These are phyloP conservation scores for Mus spretus DNA, from an alignment of 2,797 vertebrate genomes.

Conservation along the genomic window DNA sequence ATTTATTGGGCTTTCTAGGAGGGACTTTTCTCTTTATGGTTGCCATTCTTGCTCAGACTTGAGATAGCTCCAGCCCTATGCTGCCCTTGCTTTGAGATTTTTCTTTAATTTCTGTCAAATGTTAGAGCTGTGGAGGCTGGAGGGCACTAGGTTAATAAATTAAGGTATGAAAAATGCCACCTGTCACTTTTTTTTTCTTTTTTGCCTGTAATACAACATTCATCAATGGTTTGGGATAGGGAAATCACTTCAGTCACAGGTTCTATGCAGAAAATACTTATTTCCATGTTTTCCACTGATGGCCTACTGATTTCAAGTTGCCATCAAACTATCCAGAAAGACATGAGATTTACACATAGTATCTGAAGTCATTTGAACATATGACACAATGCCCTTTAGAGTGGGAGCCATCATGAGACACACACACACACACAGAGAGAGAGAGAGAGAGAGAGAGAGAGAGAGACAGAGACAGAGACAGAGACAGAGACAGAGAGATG, in stretches of 20 bases:
- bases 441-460: not conserved
- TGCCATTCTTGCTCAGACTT: slow-evolving; percentile 58
- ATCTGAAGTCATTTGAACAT: not conserved
- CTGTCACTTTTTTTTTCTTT: slow-evolving; percentile 66
- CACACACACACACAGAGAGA: no score
- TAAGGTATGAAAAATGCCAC: slow-evolving; percentile 77
- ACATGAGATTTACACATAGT: slow-evolving; percentile 22
- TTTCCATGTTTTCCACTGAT: slow-evolving; percentile 72
- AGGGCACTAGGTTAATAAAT: slow-evolving; percentile 79
- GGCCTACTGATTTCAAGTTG: slow-evolving; percentile 73
- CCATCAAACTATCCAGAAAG: slow-evolving; percentile 66
- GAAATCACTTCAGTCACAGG: slow-evolving; percentile 71
- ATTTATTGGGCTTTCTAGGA: slow-evolving; percentile 76
- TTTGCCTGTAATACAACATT: slow-evolving; percentile 59
- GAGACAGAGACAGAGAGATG: no score
- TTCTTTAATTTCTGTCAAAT: slow-evolving; percentile 77
- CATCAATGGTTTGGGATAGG: slow-evolving; percentile 61
- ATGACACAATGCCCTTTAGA: not conserved
- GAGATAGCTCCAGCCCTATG: slow-evolving; percentile 64
- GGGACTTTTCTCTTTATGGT: slow-evolving; percentile 71
- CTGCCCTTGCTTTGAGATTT: slow-evolving; percentile 80
- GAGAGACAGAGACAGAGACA: not conserved
- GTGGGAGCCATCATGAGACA: no score
- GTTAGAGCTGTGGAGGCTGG: slow-evolving; percentile 70
- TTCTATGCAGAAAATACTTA: slow-evolving; percentile 62